Percentiles rank a stretch among this genome's conserved stretches.
phyloP scores from a whole-genome alignment of 2,888 invertebrate genomes.

The Coremacera marginata region DNA sequence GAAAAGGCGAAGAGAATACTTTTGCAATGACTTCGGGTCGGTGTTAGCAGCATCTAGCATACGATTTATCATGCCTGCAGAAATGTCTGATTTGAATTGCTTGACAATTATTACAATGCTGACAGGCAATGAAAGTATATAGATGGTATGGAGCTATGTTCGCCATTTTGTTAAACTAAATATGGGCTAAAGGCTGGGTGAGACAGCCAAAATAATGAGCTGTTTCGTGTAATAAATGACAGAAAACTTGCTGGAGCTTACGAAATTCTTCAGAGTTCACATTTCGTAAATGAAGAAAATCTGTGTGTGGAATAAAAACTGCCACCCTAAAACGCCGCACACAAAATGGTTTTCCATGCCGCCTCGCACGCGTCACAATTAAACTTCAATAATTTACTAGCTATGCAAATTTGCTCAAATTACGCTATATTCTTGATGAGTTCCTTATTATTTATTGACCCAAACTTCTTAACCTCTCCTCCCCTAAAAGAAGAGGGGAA shows the following conservation, averaged over 20 bases:
- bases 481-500: not conserved
- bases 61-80: constrained; percentile 57
- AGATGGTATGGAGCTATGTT: constrained; percentile 12
- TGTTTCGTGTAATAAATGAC: constrained; percentile 57
- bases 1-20: not conserved
- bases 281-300: not conserved
- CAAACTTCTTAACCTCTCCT: not conserved
- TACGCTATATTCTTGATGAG: too few relatives aligned
- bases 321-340: not conserved
- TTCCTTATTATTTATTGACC: not conserved
- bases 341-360: not conserved
- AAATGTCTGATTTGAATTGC: constrained; percentile 62
- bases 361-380: not conserved
- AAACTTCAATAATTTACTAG: not conserved
- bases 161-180: constrained; percentile 24
- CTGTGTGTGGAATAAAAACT: not conserved
- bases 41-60: not conserved
- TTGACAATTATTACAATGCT: constrained; percentile 65
- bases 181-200: not conserved
- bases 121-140: constrained; percentile 55
- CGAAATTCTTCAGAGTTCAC: constrained; percentile 60
- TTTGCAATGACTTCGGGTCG: not conserved
- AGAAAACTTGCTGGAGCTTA: constrained; percentile 62
- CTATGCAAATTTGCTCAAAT: not conserved
- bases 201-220: not conserved